Evolutionary conservation across 2,888 invertebrate genomes (phyloP).

Genomic region (Julus scandinavius): DNA sequence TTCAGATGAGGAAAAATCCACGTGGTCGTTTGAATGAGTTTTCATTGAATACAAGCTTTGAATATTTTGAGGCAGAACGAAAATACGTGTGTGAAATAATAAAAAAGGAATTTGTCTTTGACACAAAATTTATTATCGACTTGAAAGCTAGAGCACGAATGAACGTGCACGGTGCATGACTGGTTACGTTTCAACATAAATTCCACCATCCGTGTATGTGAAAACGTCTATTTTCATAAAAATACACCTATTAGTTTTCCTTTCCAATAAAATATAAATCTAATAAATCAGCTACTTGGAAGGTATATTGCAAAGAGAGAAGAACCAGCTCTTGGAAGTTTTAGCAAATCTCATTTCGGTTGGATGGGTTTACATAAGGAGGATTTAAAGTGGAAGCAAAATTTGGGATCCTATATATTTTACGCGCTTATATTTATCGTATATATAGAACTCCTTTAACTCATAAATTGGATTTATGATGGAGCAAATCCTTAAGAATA

Average conservation of each 20-base stretch:
- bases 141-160: neutral
- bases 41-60: neutral
- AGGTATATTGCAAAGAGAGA: neutral
- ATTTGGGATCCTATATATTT: constrained; percentile 15
- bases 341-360: constrained; percentile 16
- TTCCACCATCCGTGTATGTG: neutral
- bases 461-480: constrained; percentile 31
- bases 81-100: neutral
- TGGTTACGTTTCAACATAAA: neutral
- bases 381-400: constrained; percentile 15
- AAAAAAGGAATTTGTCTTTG: neutral
- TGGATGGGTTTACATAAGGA: constrained; percentile 15
- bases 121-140: neutral
- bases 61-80: neutral
- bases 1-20: too few relatives aligned
- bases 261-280: constrained; percentile 29
- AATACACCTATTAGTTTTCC: neutral
- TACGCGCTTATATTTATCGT: constrained; percentile 10
- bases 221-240: constrained; percentile 23
- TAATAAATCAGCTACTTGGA: constrained; percentile 2
- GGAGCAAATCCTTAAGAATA: neutral
- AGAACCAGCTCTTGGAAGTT: neutral
- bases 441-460: neutral
- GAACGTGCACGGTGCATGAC: neutral
- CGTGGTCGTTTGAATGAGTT: too few relatives aligned